Percentiles rank a stretch among this genome's conserved stretches.
These are phyloP conservation scores for Nibea albiflora DNA, from an alignment of 2,113 vertebrate species.

Conservation along the genomic window DNA sequence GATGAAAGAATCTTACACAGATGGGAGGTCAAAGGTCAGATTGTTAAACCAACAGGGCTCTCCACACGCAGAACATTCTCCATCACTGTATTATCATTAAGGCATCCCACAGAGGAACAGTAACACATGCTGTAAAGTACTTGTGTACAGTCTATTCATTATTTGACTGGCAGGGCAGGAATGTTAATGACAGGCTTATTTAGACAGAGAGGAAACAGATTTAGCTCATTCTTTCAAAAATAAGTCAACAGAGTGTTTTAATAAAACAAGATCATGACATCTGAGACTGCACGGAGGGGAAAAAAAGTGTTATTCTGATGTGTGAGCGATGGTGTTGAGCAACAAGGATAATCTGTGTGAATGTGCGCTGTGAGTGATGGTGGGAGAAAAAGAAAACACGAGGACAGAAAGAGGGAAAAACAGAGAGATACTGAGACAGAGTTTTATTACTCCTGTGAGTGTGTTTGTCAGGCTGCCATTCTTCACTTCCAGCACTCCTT, in stretches of 20 bases:
- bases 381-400: not conserved
- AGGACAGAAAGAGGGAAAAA: not conserved
- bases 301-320: not conserved
- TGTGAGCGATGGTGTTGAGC: not conserved
- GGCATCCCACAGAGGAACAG: not conserved
- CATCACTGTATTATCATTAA: not conserved
- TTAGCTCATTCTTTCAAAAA: not conserved
- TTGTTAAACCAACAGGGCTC: no score
- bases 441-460: constrained; percentile 14
- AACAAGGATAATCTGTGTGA: not conserved
- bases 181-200: not conserved
- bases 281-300: not conserved
- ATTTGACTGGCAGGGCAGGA: not conserved
- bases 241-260: not conserved
- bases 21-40: not conserved
- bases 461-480: constrained; percentile 34
- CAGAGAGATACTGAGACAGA: not conserved
- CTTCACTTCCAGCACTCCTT: constrained; percentile 23
- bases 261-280: not conserved
- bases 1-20: not conserved
- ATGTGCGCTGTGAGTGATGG: not conserved
- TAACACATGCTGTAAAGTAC: not conserved
- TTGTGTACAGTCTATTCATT: no score
- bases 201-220: not conserved
- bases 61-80: not conserved